Conservation (phyloP, 1,140 invertebrate species). For the Drosophila pachea region DNA sequence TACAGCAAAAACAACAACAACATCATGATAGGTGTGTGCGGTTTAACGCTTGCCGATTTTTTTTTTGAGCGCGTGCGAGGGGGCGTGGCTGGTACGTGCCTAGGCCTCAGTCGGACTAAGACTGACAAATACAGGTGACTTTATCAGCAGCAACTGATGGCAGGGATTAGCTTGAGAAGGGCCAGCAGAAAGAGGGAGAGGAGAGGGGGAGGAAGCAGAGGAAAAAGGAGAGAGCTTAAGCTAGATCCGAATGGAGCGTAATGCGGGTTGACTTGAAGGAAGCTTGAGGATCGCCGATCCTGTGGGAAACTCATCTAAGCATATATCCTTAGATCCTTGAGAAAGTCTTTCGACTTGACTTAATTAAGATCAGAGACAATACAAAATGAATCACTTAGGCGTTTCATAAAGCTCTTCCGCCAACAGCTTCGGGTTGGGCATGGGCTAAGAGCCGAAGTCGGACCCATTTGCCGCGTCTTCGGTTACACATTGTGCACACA, state of each 20-base stretch:
- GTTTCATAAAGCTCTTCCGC: not conserved
- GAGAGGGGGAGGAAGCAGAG: too few relatives aligned
- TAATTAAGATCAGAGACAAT: conserved; percentile 11
- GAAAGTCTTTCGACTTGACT: not conserved
- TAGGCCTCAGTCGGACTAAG: conserved; percentile 48
- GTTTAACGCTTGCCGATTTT: conserved; percentile 66
- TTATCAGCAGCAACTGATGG: conserved; percentile 61
- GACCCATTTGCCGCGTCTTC: conserved; percentile 15
- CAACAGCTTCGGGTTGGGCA: not conserved
- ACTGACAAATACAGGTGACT: conserved; percentile 76
- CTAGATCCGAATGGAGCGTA: not conserved
- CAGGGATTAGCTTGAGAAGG: conserved; percentile 43
- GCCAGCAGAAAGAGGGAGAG: not conserved
- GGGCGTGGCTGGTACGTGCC: conserved; percentile 56
- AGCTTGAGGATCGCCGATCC: not conserved
- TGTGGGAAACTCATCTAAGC: not conserved
- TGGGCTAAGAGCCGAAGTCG: conserved; percentile 1
- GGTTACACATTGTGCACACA: conserved; percentile 60
- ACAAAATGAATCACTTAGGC: not conserved
- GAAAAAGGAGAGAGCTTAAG: conserved; percentile 7
- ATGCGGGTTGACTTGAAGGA: not conserved
- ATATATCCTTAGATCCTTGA: not conserved
- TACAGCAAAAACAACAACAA: conserved; percentile 38
- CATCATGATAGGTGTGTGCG: conserved; percentile 70
- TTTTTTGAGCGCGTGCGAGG: conserved; percentile 24